Evolutionary conservation across 2,797 vertebrate species (phyloP), one percentile per base, ranked within the genome.

Genomic region (Crax fasciolata): DNA sequence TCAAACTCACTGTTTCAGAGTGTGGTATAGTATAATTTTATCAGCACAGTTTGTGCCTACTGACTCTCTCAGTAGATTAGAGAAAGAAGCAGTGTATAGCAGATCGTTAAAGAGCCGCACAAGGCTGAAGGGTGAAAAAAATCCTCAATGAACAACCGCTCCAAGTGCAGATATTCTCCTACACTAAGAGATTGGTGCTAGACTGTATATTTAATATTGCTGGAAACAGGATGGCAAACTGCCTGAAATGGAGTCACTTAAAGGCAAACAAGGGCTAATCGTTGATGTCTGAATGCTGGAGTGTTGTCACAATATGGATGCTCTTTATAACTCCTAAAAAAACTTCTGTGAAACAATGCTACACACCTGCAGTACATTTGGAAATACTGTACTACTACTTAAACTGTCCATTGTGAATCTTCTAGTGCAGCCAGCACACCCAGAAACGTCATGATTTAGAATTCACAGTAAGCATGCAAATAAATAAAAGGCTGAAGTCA

Each of bases 11-110:
- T 63, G 93, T 95, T 97, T 97, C 96, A 83, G 35, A 87, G 83
- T 94, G 89, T 79, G 84, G 72, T 87, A 94, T 39, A 84, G 87
- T 96, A 77, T 94, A 92, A 98, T 97, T 98, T 98, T 94, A 95
- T 95, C 93, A 89, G 91, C 91, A 94, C 94, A 96, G 95, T 97
- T 96, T 97, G 95, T 97, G 91, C 96, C 93, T 79, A 96, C 96
- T 96, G 96, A 89, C 94, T 95, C 94, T 96, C 95, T 97, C 95
- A 81, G 88, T 96, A 98, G 95, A 97, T 97, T 96, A 98, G 93
- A 97, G 92, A 92, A 92, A 96, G 91, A 96, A 87, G 87, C 86
- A 90, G 92, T 39, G 17, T 89, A 93, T 24, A 96, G 96, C 80
- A 85, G 89, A 92, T 97, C 28, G 5, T 97, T 98, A 97, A 96